phyloP scores from a whole-genome alignment of 2,888 invertebrate species.

The Hirtodrosophila duncani region DNA sequence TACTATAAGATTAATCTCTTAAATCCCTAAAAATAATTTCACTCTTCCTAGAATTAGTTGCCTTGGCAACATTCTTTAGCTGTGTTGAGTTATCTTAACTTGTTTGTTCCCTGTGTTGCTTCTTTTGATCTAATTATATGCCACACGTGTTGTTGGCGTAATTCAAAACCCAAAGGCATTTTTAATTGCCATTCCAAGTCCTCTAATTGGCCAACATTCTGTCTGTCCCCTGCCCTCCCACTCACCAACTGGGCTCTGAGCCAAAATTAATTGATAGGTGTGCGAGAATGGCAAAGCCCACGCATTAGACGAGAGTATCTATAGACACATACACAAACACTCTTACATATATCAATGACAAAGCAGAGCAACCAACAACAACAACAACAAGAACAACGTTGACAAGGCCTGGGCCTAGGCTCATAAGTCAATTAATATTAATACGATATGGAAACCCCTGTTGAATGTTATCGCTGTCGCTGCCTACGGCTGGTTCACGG shows the following conservation, averaged over 20 bases:
- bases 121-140: background rate
- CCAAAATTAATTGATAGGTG: conserved; percentile 46
- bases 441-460: no score
- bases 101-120: background rate
- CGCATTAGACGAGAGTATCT: no score
- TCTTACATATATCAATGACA: background rate
- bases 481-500: background rate
- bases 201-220: conserved; percentile 27
- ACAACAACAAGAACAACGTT: conserved; percentile 2
- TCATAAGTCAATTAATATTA: conserved; percentile 42
- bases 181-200: conserved; percentile 44
- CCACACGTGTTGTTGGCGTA: conserved; percentile 50
- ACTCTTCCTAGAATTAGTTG: conserved; percentile 4
- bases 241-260: background rate
- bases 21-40: conserved; percentile 1
- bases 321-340: background rate
- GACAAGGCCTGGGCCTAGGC: background rate
- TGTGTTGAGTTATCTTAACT: no score
- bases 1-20: no score
- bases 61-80: background rate
- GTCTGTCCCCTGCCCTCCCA: background rate
- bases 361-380: background rate
- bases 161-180: conserved; percentile 44
- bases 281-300: conserved; percentile 28
- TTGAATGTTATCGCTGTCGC: no score